Evolutionary conservation across 2,797 vertebrate genomes (phyloP).

Genomic region (Xerus rutilus): DNA sequence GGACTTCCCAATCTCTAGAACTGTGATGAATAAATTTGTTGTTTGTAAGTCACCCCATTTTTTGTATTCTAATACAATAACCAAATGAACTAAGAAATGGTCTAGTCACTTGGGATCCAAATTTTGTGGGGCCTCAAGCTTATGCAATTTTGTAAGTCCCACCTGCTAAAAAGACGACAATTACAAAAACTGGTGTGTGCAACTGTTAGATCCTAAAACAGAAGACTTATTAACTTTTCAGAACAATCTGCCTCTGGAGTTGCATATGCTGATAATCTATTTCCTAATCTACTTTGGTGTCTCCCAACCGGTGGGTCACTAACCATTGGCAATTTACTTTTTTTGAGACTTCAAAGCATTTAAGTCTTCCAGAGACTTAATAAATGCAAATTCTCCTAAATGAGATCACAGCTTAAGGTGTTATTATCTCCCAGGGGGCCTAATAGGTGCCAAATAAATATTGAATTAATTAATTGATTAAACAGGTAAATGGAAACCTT

Average conservation of each 20-base stretch:
- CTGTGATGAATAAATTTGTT: not conserved
- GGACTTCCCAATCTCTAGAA: not conserved
- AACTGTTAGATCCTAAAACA: not conserved
- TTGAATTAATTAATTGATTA: conserved; percentile 75
- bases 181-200: not conserved
- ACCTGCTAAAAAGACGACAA: not conserved
- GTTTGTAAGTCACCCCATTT: not conserved
- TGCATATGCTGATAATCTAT: too few relatives aligned
- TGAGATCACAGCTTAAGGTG: conserved; percentile 74
- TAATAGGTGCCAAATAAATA: conserved; percentile 75
- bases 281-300: not conserved
- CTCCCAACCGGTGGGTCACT: not conserved
- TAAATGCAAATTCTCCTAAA: conserved; percentile 70
- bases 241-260: not conserved
- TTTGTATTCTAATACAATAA: not conserved
- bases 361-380: conserved; percentile 43
- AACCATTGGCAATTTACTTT: conserved; percentile 39
- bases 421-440: conserved; percentile 54
- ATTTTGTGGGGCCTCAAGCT: not conserved
- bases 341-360: conserved; percentile 43
- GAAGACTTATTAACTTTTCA: not conserved
- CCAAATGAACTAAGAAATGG: not conserved
- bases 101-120: not conserved
- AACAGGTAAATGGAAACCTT: conserved; percentile 48
- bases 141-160: not conserved